A percentile compares a stretch with the other conserved stretches of the same genome.
phyloP scores from a whole-genome alignment of 2,797 vertebrate genomes.

The Selene dorsalis region DNA sequence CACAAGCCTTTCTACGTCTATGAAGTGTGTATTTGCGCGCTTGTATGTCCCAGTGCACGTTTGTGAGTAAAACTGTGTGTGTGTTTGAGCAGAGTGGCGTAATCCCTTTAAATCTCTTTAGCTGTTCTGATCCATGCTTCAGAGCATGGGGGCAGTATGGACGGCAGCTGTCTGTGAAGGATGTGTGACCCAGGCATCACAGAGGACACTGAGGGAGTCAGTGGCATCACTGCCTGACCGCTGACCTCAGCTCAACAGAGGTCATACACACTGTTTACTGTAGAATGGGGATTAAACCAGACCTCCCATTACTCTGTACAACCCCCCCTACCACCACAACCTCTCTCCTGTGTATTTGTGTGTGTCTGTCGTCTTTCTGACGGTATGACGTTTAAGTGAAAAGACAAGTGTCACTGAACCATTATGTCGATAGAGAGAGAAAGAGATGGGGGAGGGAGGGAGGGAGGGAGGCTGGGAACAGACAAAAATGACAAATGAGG shows the following conservation, averaged over 20 bases:
- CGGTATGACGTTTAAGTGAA: slow-evolving; percentile 47
- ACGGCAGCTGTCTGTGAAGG: slow-evolving; percentile 69
- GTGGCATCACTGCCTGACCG: slow-evolving; percentile 57
- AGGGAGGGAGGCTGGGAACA: slow-evolving; percentile 11
- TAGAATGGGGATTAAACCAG: slow-evolving; percentile 38
- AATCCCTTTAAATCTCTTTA: slow-evolving; percentile 73
- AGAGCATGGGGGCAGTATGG: slow-evolving; percentile 53
- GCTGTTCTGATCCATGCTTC: slow-evolving; percentile 66
- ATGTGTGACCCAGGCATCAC: slow-evolving; percentile 52
- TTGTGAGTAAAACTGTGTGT: slow-evolving; percentile 22
- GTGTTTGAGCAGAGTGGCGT: slow-evolving; percentile 43
- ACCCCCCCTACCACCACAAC: background rate
- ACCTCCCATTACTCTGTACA: slow-evolving; percentile 20
- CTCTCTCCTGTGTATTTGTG: slow-evolving; percentile 17
- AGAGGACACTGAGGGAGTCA: slow-evolving; percentile 43
- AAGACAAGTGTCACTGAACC: slow-evolving; percentile 68
- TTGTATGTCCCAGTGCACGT: background rate
- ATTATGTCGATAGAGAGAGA: slow-evolving; percentile 42
- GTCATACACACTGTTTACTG: slow-evolving; percentile 43
- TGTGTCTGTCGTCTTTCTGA: slow-evolving; percentile 25
- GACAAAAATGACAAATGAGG: slow-evolving; percentile 53
- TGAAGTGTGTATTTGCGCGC: background rate
- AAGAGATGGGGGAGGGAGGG: slow-evolving; percentile 29
- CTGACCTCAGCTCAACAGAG: slow-evolving; percentile 50
- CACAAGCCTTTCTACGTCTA: slow-evolving; percentile 21